Percentiles rank a stretch among this genome's conserved stretches.
These are phyloP conservation scores for Rhinolophus sinicus DNA, from an alignment of 2,113 vertebrate species.

Conservation along the genomic window DNA sequence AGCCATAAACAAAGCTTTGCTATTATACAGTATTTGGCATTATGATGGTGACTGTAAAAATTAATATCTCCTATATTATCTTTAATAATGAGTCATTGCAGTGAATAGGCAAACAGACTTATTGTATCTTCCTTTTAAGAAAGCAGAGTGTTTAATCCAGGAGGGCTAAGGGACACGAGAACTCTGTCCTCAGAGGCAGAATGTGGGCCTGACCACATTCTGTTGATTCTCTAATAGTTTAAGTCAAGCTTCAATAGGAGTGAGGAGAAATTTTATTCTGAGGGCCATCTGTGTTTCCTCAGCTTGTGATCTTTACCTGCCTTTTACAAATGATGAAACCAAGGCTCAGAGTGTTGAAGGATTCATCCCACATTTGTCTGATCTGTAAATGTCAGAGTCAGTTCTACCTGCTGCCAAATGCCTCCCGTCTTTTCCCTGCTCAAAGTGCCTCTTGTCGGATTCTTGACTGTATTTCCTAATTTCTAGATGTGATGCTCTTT, in stretches of 20 bases:
- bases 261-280: not conserved
- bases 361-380: not conserved
- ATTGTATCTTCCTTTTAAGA: not conserved
- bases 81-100: not conserved
- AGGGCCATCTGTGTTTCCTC: conserved; percentile 54
- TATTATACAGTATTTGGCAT: not conserved
- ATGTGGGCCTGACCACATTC: not conserved
- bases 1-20: not conserved
- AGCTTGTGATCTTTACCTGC: conserved; percentile 61
- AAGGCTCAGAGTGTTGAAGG: not conserved
- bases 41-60: not conserved
- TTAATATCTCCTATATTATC: not conserved
- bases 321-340: not conserved
- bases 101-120: not conserved
- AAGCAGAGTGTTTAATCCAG: not conserved
- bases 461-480: not conserved
- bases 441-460: not conserved
- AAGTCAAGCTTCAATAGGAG: not conserved
- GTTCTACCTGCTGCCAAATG: not conserved
- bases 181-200: not conserved
- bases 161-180: not conserved
- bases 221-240: not conserved
- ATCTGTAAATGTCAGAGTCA: not conserved
- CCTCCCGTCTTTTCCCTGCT: not conserved
- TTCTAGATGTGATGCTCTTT: not conserved